These are phyloP conservation scores for Parapristionchus giblindavisi DNA, from an alignment of 2,888 invertebrate species.

Conservation along the genomic window DNA sequence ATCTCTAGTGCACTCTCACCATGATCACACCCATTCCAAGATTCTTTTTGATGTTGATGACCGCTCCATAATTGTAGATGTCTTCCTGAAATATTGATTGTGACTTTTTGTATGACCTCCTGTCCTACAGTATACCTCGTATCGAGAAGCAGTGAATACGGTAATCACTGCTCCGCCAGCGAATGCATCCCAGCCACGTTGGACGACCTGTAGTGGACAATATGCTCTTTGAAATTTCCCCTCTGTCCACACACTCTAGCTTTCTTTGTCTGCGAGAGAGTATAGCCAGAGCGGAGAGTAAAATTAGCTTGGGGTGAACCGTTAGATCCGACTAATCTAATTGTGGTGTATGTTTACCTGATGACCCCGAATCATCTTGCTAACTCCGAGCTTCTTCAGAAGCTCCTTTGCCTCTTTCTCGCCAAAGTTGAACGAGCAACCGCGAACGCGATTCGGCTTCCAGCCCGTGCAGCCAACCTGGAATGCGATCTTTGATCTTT, in stretches of 20 bases:
- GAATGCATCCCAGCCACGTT: slow-evolving; percentile 6
- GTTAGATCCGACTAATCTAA: no score
- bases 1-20: no score
- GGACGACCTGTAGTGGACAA: slow-evolving; percentile 39
- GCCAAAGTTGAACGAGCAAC: slow-evolving; percentile 42
- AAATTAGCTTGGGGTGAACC: no score
- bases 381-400: slow-evolving; percentile 34
- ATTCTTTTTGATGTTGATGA: slow-evolving; percentile 23
- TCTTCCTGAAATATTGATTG: no score
- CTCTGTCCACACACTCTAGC: no score
- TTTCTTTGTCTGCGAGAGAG: neutral
- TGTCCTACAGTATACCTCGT: slow-evolving; percentile 27
- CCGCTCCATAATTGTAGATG: slow-evolving; percentile 22
- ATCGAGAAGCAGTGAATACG: slow-evolving; percentile 23
- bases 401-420: slow-evolving; percentile 43
- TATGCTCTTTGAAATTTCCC: no score
- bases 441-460: slow-evolving; percentile 43
- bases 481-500: neutral
- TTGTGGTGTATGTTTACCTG: slow-evolving; percentile 34
- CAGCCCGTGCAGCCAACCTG: slow-evolving; percentile 30
- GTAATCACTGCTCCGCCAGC: slow-evolving; percentile 10
- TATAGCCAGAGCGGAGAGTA: neutral
- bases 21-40: neutral
- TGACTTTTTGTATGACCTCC: no score
- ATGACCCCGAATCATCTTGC: slow-evolving; percentile 36